Percentiles rank a stretch among this genome's conserved stretches.
Conservation (phyloP, 2,113 vertebrate genomes). For the Nestor notabilis region DNA sequence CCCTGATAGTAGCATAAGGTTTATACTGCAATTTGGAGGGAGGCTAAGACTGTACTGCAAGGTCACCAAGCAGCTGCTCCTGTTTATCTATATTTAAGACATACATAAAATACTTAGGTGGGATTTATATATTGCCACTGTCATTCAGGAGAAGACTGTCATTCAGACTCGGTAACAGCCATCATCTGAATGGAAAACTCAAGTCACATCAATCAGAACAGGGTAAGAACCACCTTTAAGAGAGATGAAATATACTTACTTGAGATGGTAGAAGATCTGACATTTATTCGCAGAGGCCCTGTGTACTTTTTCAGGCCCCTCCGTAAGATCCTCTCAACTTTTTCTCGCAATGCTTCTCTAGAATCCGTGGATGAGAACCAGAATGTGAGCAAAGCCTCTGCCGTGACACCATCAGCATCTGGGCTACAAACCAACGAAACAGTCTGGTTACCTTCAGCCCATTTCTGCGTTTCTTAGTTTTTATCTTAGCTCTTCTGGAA, state of each 20-base stretch:
- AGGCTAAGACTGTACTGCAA: not conserved
- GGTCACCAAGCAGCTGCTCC: not conserved
- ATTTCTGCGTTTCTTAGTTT: not conserved
- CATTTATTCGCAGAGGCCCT: conserved; percentile 50
- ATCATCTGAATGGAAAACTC: not conserved
- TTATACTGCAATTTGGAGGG: not conserved
- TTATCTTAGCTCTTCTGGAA: not conserved
- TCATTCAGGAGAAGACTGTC: not conserved
- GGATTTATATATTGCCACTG: not conserved
- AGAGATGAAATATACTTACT: conserved; percentile 55
- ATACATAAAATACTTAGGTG: not conserved
- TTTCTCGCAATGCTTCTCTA: conserved; percentile 25
- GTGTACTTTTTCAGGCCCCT: conserved; percentile 62
- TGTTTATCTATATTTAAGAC: not conserved
- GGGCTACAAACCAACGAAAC: conserved; percentile 66
- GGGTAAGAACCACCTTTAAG: not conserved
- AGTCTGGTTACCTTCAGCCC: not conserved
- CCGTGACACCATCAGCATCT: conserved; percentile 52
- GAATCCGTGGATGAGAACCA: conserved; percentile 63
- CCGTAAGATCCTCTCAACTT: conserved; percentile 38
- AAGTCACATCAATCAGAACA: not conserved
- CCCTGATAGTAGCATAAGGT: not conserved
- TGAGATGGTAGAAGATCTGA: conserved; percentile 67
- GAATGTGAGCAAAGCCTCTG: conserved; percentile 75
- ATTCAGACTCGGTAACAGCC: not conserved